These are phyloP conservation scores for Hybos culiciformis DNA, from an alignment of 2,888 invertebrate genomes.

Conservation along the genomic window DNA sequence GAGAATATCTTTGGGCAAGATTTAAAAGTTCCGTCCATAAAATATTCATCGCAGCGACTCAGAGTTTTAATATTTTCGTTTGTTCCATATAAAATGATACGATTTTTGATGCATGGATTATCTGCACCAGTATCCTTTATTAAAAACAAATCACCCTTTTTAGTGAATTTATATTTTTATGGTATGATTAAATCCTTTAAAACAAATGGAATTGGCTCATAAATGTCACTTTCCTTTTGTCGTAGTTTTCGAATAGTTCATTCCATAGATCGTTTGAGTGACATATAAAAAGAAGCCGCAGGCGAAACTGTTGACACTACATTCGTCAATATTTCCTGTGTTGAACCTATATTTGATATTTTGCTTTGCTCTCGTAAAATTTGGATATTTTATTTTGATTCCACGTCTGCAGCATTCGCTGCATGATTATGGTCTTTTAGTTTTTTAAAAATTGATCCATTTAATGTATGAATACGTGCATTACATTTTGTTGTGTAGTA, in stretches of 20 bases:
- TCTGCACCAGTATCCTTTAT: not conserved
- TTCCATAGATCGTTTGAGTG: not conserved
- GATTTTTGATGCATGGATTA: not conserved
- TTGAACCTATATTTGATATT: not conserved
- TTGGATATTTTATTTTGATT: not conserved
- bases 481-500: not conserved
- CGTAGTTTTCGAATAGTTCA: not conserved
- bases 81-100: not conserved
- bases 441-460: not conserved
- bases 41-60: not conserved
- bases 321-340: not conserved
- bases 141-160: not conserved
- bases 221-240: constrained; percentile 1
- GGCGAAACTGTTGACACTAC: not conserved
- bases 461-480: not conserved
- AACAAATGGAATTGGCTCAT: not conserved
- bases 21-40: constrained; percentile 1
- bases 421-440: not conserved
- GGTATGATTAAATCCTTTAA: not conserved
- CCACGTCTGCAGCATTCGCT: not conserved
- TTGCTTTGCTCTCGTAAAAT: not conserved
- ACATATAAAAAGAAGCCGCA: not conserved
- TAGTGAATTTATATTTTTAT: constrained; percentile 1
- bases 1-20: not conserved
- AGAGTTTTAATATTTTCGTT: not conserved